Evolutionary conservation across 2,888 invertebrate species (phyloP).

Genomic region (Agrotis segetum): DNA sequence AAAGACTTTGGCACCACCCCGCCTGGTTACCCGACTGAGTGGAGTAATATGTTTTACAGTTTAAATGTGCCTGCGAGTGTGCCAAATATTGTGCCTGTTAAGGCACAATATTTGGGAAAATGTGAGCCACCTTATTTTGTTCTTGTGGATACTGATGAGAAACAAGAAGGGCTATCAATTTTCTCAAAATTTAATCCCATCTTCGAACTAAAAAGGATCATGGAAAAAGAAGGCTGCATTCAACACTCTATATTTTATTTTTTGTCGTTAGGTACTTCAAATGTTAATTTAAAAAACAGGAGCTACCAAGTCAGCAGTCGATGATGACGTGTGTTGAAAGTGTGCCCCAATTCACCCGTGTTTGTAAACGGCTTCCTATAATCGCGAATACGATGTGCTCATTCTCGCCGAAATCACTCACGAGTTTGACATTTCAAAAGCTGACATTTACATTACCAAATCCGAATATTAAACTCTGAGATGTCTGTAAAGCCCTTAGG

Average conservation of each 20-base stretch:
- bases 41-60: too few relatives aligned
- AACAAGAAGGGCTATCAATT: not conserved
- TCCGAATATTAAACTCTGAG: slow-evolving; percentile 7
- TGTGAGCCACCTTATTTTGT: too few relatives aligned
- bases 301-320: not conserved
- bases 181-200: not conserved
- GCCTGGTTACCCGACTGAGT: too few relatives aligned
- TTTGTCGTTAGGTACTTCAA: not conserved
- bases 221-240: not conserved
- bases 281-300: not conserved
- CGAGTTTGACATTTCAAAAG: slow-evolving; percentile 45
- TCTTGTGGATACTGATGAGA: too few relatives aligned
- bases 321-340: slow-evolving; percentile 5
- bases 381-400: slow-evolving; percentile 36
- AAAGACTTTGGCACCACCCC: too few relatives aligned
- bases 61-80: too few relatives aligned
- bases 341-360: slow-evolving; percentile 3
- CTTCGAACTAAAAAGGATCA: not conserved
- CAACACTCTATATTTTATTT: not conserved
- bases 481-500: slow-evolving; percentile 10
- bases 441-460: slow-evolving; percentile 31
- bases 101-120: too few relatives aligned
- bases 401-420: slow-evolving; percentile 60
- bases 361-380: slow-evolving; percentile 22
- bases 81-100: too few relatives aligned